Conservation (phyloP, 2,888 invertebrate species). For the Tachina lurida region DNA sequence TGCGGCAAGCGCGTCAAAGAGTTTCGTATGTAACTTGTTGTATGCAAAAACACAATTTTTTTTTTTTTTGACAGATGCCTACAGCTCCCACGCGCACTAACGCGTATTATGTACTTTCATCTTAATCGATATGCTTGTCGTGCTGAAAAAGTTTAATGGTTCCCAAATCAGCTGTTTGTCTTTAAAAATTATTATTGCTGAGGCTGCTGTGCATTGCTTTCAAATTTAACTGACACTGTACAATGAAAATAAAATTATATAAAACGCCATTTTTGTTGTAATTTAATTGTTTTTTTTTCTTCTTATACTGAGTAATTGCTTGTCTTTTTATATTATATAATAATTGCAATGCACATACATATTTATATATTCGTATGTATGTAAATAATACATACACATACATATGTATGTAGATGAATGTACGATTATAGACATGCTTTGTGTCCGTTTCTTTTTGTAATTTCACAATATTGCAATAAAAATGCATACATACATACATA, state of each 20-base stretch:
- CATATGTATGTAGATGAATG: neutral
- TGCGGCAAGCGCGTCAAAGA: too few species aligned
- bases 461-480: constrained; percentile 35
- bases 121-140: too few species aligned
- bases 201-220: neutral
- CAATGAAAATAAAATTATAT: constrained; percentile 45
- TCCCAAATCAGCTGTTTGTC: too few species aligned
- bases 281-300: constrained; percentile 39
- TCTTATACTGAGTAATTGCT: constrained; percentile 15
- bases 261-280: constrained; percentile 66
- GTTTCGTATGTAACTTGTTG: too few species aligned
- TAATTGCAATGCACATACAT: neutral
- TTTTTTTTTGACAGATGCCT: too few species aligned
- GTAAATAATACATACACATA: neutral
- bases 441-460: constrained; percentile 10
- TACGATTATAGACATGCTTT: neutral
- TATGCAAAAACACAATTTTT: too few species aligned
- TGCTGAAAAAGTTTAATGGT: too few species aligned
- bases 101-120: too few species aligned
- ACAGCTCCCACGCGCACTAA: too few species aligned
- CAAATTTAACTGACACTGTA: constrained; percentile 34
- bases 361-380: neutral
- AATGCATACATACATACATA: neutral
- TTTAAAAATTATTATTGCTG: too few species aligned
- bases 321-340: constrained; percentile 58